A percentile compares a stretch with the other conserved stretches of the same genome.
phyloP scores from a whole-genome alignment of 2,113 vertebrate genomes.

The Eclectus roratus region DNA sequence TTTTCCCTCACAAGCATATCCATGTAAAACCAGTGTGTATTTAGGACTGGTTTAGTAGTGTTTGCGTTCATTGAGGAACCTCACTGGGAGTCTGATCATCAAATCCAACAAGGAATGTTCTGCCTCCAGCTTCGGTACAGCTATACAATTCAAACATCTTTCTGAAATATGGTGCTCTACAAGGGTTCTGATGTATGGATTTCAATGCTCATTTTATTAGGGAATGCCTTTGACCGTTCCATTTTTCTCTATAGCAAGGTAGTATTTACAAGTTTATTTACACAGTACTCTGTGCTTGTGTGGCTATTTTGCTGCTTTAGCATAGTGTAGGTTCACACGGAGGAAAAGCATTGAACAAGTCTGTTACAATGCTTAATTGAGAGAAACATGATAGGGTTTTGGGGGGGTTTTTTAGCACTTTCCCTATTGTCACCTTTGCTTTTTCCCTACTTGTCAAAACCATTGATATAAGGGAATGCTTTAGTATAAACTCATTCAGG shows the following conservation, averaged over 20 bases:
- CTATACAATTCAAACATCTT: background rate
- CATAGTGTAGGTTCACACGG: background rate
- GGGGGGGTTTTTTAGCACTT: background rate
- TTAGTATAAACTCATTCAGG: slow-evolving; percentile 46
- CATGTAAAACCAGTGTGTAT: slow-evolving; percentile 28
- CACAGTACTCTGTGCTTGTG: slow-evolving; percentile 1
- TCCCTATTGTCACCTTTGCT: background rate
- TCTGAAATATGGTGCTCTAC: slow-evolving; percentile 73
- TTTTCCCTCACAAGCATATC: background rate
- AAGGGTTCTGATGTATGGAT: slow-evolving; percentile 25
- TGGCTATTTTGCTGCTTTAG: background rate
- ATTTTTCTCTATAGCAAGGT: background rate
- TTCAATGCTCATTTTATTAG: background rate
- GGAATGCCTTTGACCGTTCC: slow-evolving; percentile 3
- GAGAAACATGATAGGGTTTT: background rate
- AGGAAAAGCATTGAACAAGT: background rate
- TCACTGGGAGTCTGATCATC: slow-evolving; percentile 19
- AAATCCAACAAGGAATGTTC: slow-evolving; percentile 5
- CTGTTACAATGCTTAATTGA: background rate
- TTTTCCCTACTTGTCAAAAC: slow-evolving; percentile 18
- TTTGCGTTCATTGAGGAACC: background rate
- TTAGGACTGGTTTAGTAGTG: slow-evolving; percentile 30
- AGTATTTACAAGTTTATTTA: slow-evolving; percentile 27
- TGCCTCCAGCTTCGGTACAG: background rate
- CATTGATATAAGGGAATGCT: slow-evolving; percentile 18